Percentiles rank a stretch among this genome's conserved stretches.
These are phyloP conservation scores for Eupithecia abbreviata DNA, from an alignment of 2,888 invertebrate species.

Conservation along the genomic window DNA sequence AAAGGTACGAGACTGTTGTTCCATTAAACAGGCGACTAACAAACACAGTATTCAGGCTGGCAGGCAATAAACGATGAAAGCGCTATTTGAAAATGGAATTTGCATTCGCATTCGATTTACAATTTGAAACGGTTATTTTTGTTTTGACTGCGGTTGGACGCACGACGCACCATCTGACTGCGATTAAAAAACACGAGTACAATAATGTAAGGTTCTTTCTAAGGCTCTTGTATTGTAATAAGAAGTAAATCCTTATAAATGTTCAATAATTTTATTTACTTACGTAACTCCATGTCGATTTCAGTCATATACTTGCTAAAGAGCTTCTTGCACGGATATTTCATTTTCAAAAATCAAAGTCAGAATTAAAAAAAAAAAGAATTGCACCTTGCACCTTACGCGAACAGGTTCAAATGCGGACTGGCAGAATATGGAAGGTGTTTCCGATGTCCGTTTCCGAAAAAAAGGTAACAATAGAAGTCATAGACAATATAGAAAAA, in stretches of 20 bases:
- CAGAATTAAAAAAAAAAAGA: slow-evolving; percentile 34
- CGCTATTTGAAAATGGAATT: slow-evolving; percentile 50
- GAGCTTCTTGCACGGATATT: slow-evolving; percentile 70
- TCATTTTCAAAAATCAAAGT: slow-evolving; percentile 58
- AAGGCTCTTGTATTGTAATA: background rate
- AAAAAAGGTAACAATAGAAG: slow-evolving; percentile 67
- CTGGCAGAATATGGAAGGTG: slow-evolving; percentile 64
- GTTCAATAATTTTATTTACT: slow-evolving; percentile 49
- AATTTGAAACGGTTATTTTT: slow-evolving; percentile 53
- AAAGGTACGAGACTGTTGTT: background rate
- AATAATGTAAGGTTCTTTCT: background rate
- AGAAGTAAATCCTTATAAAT: background rate
- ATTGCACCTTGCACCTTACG: slow-evolving; percentile 69
- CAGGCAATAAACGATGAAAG: slow-evolving; percentile 45
- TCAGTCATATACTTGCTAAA: slow-evolving; percentile 58
- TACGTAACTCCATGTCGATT: slow-evolving; percentile 64
- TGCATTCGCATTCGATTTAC: slow-evolving; percentile 47
- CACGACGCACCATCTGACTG: background rate
- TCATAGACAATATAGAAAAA: slow-evolving; percentile 40
- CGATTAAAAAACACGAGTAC: slow-evolving; percentile 11
- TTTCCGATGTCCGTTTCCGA: slow-evolving; percentile 76
- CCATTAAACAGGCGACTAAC: background rate
- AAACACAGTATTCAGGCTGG: slow-evolving; percentile 9
- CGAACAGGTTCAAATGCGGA: slow-evolving; percentile 72
- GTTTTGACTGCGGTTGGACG: slow-evolving; percentile 45